Percentiles rank a stretch among this genome's conserved stretches.
Evolutionary conservation across 2,888 invertebrate genomes (phyloP).

Genomic region (Protula sp.): DNA sequence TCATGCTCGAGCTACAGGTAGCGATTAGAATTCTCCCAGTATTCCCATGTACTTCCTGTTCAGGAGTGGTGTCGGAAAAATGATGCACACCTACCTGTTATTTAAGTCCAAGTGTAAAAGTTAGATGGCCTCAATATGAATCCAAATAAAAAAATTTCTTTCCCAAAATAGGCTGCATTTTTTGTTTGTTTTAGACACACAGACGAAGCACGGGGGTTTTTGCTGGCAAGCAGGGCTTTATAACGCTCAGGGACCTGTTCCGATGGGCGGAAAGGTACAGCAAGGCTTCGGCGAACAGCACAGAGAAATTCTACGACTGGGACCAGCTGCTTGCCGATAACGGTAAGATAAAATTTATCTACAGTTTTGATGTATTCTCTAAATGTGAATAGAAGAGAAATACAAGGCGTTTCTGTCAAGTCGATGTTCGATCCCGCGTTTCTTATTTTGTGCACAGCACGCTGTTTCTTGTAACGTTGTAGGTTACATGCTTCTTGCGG

Average conservation of each 20-base stretch:
- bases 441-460: too few species aligned
- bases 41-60: too few species aligned
- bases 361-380: not conserved
- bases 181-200: constrained; percentile 57
- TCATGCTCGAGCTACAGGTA: constrained; percentile 85
- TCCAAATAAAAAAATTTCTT: too few species aligned
- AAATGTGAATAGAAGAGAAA: not conserved
- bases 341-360: constrained; percentile 32
- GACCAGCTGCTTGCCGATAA: constrained; percentile 88
- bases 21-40: too few species aligned
- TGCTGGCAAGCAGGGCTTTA: constrained; percentile 83
- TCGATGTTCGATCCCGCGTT: too few species aligned
- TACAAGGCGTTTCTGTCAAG: not conserved
- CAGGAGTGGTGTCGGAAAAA: too few species aligned
- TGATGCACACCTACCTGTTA: too few species aligned
- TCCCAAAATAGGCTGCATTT: too few species aligned
- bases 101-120: too few species aligned
- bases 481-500: constrained; percentile 85
- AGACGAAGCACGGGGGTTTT: constrained; percentile 82
- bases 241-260: constrained; percentile 90
- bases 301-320: constrained; percentile 78
- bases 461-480: too few species aligned
- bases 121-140: too few species aligned
- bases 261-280: constrained; percentile 89
- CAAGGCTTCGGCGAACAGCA: constrained; percentile 52